Conservation (phyloP, 2,113 vertebrate species). For the Prolemur simus region DNA sequence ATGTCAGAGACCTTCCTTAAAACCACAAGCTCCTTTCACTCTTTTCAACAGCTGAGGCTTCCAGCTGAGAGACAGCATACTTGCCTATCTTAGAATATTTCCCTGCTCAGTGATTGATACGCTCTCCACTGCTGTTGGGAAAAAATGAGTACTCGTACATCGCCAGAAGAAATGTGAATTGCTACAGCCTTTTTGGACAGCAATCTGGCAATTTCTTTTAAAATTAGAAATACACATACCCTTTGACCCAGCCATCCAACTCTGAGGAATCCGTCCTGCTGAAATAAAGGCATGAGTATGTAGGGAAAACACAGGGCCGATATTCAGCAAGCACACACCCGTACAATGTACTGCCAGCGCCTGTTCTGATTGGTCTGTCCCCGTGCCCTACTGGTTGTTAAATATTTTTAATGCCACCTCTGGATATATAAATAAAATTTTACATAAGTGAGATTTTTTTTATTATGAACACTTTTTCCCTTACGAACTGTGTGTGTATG, state of each 20-base stretch:
- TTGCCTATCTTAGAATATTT: slow-evolving; percentile 63
- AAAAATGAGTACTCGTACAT: background rate
- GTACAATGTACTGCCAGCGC: background rate
- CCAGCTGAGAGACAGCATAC: slow-evolving; percentile 78
- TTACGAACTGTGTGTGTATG: background rate
- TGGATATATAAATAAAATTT: slow-evolving; percentile 67
- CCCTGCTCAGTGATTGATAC: slow-evolving; percentile 59
- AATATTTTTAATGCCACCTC: slow-evolving; percentile 67
- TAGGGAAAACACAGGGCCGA: slow-evolving; percentile 7
- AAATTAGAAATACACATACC: slow-evolving; percentile 53
- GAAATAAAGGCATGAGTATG: slow-evolving; percentile 57
- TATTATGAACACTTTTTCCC: slow-evolving; percentile 12
- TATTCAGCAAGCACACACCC: background rate
- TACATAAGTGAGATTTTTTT: slow-evolving; percentile 50
- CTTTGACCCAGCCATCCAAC: slow-evolving; percentile 32
- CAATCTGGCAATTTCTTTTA: slow-evolving; percentile 41
- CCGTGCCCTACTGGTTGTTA: slow-evolving; percentile 35
- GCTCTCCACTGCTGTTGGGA: slow-evolving; percentile 9
- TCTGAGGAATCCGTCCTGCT: slow-evolving; percentile 7
- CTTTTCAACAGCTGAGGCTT: slow-evolving; percentile 84
- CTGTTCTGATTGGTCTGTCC: slow-evolving; percentile 43
- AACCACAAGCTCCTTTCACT: slow-evolving; percentile 79
- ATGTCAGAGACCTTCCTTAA: slow-evolving; percentile 85
- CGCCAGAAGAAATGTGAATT: slow-evolving; percentile 3
- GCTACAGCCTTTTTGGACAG: slow-evolving; percentile 43